Base-by-base conservation (phyloP, 2,888 invertebrate species). In the Stratiomys singularior region DNA sequence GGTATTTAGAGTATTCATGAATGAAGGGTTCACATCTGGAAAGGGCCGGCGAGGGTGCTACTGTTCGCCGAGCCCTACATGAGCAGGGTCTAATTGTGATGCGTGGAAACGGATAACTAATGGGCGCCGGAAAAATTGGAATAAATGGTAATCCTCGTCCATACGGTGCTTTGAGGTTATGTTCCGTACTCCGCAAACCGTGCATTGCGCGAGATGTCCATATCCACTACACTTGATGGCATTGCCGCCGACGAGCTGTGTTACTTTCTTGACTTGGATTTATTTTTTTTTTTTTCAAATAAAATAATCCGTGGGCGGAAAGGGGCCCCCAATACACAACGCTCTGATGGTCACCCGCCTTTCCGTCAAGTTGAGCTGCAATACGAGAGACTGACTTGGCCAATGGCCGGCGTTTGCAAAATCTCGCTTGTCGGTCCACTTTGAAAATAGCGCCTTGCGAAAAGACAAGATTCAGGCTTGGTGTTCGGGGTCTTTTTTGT, bases 301-400 rank as follows among this genome's bases (percentile, higher is more conserved):
- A 79, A 79, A 74, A 77, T 72, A 23, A 63, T 47, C 79, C 79
- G 79, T 79, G 79, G 79, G 79, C 58, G 79, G 77, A 79, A 79
- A 77, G 77, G 60, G 77, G 77, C 67, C 79, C 77, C 30, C 76
- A 60, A 71, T 27, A 47, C n/a, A 25, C 60, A n/a, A 44, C 74
- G 25, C 52, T 37, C 37, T 37, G 71, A 2, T 56, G 74, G 37
- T 30, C 72, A 30, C 7, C 11, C 72, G 27, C n/a, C n/a, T 47
- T 25, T n/a, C 23, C 21, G 67, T 21, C 64, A 64, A 30, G 64
- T 27, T n/a, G 25, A 7, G 3, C 30, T 30, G 56, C 74, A 23
- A 60, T 74, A 60, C 7, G 74, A 44, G 58, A 74, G 74, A 56
- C 44, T 37, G 64, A 11, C 11, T 37, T 27, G 13, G 47, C 2